phyloP scores from a whole-genome alignment of 1,140 invertebrate genomes.

The Monomorium pharaonis region DNA sequence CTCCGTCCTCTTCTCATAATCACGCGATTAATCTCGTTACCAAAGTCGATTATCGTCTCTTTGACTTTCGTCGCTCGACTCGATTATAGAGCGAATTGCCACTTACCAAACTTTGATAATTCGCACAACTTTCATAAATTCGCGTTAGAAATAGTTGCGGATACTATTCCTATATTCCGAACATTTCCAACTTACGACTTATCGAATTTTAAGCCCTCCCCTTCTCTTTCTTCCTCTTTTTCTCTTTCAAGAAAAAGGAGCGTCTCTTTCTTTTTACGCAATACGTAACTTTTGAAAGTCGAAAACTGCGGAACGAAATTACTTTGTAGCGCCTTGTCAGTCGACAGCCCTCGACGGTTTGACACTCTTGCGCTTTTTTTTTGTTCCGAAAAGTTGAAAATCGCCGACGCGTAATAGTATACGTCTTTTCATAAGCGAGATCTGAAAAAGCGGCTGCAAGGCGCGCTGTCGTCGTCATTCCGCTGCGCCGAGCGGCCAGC shows the following conservation, averaged over 20 bases:
- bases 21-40: constrained; percentile 44
- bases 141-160: constrained; percentile 42
- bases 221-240: not conserved
- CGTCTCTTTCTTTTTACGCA: not conserved
- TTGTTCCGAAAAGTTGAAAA: not conserved
- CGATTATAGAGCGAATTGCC: constrained; percentile 52
- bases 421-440: not conserved
- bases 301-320: not conserved
- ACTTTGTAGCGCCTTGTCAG: not conserved
- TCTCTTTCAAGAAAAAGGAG: not conserved
- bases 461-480: not conserved
- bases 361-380: not conserved
- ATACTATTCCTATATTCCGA: constrained; percentile 21
- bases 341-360: no score
- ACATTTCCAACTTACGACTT: not conserved
- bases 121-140: constrained; percentile 50
- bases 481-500: not conserved
- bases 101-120: constrained; percentile 53
- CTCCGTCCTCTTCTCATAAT: constrained; percentile 23
- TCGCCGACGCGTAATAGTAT: not conserved
- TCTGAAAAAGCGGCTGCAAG: not conserved
- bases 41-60: constrained; percentile 57
- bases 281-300: not conserved
- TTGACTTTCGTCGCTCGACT: constrained; percentile 41
- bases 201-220: not conserved